phyloP scores from a whole-genome alignment of 2,888 invertebrate genomes.

The Notodonta ziczac region DNA sequence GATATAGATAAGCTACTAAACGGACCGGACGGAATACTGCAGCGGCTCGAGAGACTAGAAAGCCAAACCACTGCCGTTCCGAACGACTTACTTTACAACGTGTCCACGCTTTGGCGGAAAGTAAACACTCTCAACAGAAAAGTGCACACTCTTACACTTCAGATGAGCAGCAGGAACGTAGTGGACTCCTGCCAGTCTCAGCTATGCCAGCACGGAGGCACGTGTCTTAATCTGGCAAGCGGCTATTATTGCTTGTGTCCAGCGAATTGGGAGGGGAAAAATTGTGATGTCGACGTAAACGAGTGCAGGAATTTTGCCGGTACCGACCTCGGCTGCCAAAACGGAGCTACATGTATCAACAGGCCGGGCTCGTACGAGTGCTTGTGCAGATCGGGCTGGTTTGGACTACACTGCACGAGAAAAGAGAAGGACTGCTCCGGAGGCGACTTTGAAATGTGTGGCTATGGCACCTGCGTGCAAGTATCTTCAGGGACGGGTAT shows the following conservation, averaged over 20 bases:
- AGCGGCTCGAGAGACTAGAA: conserved; percentile 61
- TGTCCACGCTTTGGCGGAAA: conserved; percentile 55
- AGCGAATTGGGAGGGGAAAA: conserved; percentile 87
- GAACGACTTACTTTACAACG: conserved; percentile 46
- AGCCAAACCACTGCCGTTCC: conserved; percentile 36
- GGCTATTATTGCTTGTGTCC: conserved; percentile 91
- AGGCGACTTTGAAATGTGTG: conserved; percentile 92
- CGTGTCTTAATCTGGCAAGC: conserved; percentile 89
- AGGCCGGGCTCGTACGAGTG: conserved; percentile 93
- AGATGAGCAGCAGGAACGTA: conserved; percentile 68
- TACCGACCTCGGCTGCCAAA: conserved; percentile 96
- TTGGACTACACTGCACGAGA: conserved; percentile 92
- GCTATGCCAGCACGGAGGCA: conserved; percentile 94
- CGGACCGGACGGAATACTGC: conserved; percentile 49
- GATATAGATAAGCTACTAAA: conserved; percentile 41
- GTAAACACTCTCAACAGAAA: conserved; percentile 62
- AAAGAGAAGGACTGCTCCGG: conserved; percentile 89
- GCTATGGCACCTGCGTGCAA: conserved; percentile 93
- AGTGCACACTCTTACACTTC: conserved; percentile 69
- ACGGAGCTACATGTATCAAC: conserved; percentile 94
- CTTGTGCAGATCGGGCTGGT: conserved; percentile 90
- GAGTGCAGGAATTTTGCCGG: conserved; percentile 93
- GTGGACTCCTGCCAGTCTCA: conserved; percentile 88
- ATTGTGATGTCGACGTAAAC: conserved; percentile 92
- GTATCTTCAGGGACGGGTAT: conserved; percentile 87